Percentiles rank a stretch among this genome's conserved stretches.
Evolutionary conservation across 2,113 vertebrate species (phyloP).

Genomic region (Rhadina sibilatrix): DNA sequence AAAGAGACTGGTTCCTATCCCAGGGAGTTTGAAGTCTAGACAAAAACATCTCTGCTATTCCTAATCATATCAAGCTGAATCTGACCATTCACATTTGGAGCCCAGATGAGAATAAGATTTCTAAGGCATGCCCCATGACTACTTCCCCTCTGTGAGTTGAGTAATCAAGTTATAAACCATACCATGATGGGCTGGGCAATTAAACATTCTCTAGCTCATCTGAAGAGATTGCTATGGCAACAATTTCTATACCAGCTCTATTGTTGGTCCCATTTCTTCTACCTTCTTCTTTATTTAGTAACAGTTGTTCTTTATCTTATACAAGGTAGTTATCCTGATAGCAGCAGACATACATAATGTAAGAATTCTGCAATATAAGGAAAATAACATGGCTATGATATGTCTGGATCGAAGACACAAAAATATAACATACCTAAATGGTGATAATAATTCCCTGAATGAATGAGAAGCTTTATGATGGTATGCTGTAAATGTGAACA

Average conservation of each 20-base stretch:
- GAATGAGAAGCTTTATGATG: neutral
- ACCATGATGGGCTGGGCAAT: slow-evolving; percentile 8
- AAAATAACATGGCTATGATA: neutral
- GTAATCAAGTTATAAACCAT: slow-evolving; percentile 54
- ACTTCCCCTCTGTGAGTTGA: slow-evolving; percentile 23
- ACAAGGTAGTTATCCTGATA: neutral
- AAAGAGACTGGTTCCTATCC: neutral
- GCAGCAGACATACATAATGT: neutral
- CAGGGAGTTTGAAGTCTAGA: slow-evolving; percentile 35
- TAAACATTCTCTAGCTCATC: slow-evolving; percentile 42
- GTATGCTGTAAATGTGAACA: neutral
- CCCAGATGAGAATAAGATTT: slow-evolving; percentile 43
- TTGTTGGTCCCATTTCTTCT: slow-evolving; percentile 6
- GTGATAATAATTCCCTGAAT: neutral
- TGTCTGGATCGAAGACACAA: neutral
- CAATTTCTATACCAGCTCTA: slow-evolving; percentile 15
- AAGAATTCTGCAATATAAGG: neutral
- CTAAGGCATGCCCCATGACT: slow-evolving; percentile 34
- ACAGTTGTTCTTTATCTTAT: neutral
- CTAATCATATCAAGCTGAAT: slow-evolving; percentile 48
- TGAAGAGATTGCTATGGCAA: slow-evolving; percentile 44
- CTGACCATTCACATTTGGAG: slow-evolving; percentile 55
- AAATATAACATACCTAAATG: neutral
- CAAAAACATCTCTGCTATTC: slow-evolving; percentile 48
- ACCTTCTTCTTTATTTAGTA: slow-evolving; percentile 15